Evolutionary conservation across 2,113 vertebrate species (phyloP).

Genomic region (Proterorhinus semilunaris): DNA sequence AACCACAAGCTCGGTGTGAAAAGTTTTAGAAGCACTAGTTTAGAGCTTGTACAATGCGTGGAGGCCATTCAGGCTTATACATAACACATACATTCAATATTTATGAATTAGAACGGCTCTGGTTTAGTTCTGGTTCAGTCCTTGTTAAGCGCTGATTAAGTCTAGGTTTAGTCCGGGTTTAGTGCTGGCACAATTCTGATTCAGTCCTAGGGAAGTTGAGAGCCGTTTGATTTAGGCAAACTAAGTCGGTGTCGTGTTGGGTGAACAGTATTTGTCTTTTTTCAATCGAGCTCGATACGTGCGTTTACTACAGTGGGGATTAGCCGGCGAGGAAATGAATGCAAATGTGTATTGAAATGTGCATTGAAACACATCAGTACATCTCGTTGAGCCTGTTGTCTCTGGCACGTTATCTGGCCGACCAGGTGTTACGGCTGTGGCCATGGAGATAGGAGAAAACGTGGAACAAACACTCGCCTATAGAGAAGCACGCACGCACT

Average conservation of each 20-base stretch:
- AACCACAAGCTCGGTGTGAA: no score
- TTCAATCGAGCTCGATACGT: slow-evolving; percentile 12
- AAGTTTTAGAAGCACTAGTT: no score
- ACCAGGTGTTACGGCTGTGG: slow-evolving; percentile 58
- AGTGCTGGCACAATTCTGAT: no score
- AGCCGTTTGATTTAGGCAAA: no score
- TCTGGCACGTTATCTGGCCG: slow-evolving; percentile 28
- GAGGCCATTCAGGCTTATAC: no score
- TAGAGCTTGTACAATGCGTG: no score
- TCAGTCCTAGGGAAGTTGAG: background rate
- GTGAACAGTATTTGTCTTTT: slow-evolving; percentile 4
- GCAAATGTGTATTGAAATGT: slow-evolving; percentile 21
- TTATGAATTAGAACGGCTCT: background rate
- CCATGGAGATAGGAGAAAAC: slow-evolving; percentile 42
- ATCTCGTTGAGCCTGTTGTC: slow-evolving; percentile 37
- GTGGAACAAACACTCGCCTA: slow-evolving; percentile 43
- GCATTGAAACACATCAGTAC: slow-evolving; percentile 17
- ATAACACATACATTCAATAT: no score
- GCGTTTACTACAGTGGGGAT: slow-evolving; percentile 15
- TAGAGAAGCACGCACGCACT: background rate
- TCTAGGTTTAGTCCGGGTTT: background rate
- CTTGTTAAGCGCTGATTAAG: background rate
- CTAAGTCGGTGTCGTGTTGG: background rate
- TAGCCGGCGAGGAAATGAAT: slow-evolving; percentile 6
- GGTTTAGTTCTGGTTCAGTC: background rate